Conservation (phyloP, 1,140 invertebrate species). For the Grapholita molesta region DNA sequence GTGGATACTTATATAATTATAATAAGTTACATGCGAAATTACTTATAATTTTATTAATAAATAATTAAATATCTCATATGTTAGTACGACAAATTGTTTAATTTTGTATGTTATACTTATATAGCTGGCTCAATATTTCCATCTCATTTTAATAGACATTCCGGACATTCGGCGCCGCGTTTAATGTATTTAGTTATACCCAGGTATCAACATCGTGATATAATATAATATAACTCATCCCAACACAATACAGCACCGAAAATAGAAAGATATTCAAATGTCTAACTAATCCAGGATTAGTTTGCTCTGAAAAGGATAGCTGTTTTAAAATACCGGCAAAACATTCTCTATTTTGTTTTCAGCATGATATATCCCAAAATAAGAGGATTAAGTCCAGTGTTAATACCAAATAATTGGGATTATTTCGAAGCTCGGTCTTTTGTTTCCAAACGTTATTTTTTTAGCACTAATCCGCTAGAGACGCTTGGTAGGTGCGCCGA, state of each 20-base stretch:
- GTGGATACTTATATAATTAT: too few species aligned
- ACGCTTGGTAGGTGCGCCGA: background rate
- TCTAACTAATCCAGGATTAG: background rate
- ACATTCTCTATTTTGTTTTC: background rate
- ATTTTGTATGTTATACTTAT: too few species aligned
- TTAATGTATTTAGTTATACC: too few species aligned
- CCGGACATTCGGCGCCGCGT: too few species aligned
- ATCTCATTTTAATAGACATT: too few species aligned
- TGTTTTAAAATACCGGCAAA: background rate
- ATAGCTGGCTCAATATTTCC: too few species aligned
- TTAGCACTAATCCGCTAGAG: background rate
- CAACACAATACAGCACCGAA: background rate
- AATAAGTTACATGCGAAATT: too few species aligned
- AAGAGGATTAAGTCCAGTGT: slow-evolving; percentile 9
- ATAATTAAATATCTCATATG: too few species aligned
- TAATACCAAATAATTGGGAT: slow-evolving; percentile 15
- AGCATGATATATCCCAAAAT: slow-evolving; percentile 11
- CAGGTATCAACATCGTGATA: background rate
- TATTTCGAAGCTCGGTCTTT: background rate
- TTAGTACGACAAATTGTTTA: too few species aligned
- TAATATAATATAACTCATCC: background rate
- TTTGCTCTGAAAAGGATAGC: background rate
- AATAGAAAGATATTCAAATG: background rate
- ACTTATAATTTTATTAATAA: too few species aligned
- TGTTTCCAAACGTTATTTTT: slow-evolving; percentile 6